Percentiles rank a stretch among this genome's conserved stretches.
These are phyloP conservation scores for Phthorimaea operculella DNA, from an alignment of 1,140 invertebrate species.

Conservation along the genomic window DNA sequence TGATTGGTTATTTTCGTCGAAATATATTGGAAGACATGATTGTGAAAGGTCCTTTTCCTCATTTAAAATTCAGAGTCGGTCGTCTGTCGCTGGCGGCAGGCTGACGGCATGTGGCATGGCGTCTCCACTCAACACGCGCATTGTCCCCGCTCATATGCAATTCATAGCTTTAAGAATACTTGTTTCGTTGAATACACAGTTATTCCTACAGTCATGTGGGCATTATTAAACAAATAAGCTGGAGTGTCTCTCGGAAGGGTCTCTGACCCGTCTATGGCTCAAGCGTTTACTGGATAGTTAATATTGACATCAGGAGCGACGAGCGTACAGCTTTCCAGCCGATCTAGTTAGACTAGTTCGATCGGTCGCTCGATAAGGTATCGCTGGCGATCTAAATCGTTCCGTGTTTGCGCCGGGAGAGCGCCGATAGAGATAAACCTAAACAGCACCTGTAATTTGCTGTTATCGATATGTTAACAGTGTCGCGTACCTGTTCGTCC, in stretches of 20 bases:
- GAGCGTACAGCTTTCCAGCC: conserved; percentile 25
- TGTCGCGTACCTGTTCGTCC: conserved; percentile 63
- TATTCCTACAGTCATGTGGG: conserved; percentile 12
- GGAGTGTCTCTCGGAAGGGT: conserved; percentile 12
- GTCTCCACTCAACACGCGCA: conserved; percentile 18
- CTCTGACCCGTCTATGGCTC: conserved; percentile 18
- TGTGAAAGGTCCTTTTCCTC: conserved; percentile 26
- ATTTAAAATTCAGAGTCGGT: conserved; percentile 25
- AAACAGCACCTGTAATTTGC: conserved; percentile 42
- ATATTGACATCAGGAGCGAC: conserved; percentile 16
- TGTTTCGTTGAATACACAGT: conserved; percentile 13
- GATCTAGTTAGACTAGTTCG: conserved; percentile 25
- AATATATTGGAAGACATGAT: background rate
- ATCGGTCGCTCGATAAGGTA: conserved; percentile 19
- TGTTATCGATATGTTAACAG: conserved; percentile 59
- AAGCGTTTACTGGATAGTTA: conserved; percentile 5
- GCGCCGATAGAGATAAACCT: conserved; percentile 7
- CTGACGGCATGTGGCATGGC: conserved; percentile 24
- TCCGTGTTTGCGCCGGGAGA: conserved; percentile 11
- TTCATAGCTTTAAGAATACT: conserved; percentile 12
- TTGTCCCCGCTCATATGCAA: conserved; percentile 28
- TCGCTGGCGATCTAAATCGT: conserved; percentile 23
- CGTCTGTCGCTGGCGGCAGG: conserved; percentile 8
- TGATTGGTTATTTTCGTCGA: conserved; percentile 1
- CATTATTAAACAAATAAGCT: conserved; percentile 18